phyloP scores from a whole-genome alignment of 2,797 vertebrate species.

The Anabacerthia variegaticeps region DNA sequence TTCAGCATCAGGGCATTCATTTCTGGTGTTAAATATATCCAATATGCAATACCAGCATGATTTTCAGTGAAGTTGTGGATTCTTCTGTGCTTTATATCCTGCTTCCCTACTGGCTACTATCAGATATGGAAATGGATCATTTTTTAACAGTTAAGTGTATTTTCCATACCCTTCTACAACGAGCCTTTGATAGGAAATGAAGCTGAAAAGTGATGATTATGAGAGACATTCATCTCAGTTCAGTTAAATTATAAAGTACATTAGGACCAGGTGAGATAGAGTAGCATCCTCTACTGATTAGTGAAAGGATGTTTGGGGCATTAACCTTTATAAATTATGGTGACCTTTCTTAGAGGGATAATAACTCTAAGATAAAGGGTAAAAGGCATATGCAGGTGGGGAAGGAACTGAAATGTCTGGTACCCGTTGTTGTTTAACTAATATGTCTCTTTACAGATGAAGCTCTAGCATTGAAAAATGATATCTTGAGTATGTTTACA shows the following conservation, averaged over 20 bases:
- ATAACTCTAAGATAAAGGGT: neutral
- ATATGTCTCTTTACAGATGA: neutral
- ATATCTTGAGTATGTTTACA: neutral
- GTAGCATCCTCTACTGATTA: conserved; percentile 29
- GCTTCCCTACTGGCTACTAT: neutral
- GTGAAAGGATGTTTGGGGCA: neutral
- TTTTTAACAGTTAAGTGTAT: conserved; percentile 27
- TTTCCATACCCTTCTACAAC: neutral
- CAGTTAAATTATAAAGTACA: conserved; percentile 9
- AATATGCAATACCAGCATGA: neutral
- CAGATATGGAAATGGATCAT: conserved; percentile 12
- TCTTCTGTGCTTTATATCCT: conserved; percentile 3
- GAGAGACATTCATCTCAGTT: conserved; percentile 43
- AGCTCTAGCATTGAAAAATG: neutral
- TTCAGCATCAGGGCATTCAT: neutral
- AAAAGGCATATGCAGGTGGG: neutral
- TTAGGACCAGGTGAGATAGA: conserved; percentile 22
- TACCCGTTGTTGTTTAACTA: neutral
- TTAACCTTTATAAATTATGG: conserved; percentile 39
- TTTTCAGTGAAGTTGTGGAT: neutral
- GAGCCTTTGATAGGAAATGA: conserved; percentile 34
- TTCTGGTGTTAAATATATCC: neutral
- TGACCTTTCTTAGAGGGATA: neutral
- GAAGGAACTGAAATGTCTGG: neutral
- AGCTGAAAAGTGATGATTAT: conserved; percentile 28